Percentiles rank a stretch among this genome's conserved stretches.
Conservation (phyloP, 2,797 vertebrate species). For the Poecile montanus region DNA sequence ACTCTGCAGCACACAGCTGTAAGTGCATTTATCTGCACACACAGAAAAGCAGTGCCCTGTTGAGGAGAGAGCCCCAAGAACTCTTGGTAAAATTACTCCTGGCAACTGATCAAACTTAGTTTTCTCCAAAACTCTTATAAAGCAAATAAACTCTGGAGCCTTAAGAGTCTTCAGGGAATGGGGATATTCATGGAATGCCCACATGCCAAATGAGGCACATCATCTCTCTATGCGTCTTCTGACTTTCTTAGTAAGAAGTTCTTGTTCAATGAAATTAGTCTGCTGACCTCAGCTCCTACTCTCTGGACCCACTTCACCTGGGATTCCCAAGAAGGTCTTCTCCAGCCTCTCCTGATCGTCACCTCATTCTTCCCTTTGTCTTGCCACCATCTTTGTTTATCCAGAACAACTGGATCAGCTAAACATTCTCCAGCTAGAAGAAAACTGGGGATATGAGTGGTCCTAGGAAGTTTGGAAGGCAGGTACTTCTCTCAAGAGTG, state of each 20-base stretch:
- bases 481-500: not conserved
- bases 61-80: not conserved
- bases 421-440: not conserved
- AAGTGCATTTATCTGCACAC: not conserved
- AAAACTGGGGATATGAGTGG: not conserved
- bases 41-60: not conserved
- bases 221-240: not conserved
- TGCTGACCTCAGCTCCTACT: not conserved
- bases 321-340: not conserved
- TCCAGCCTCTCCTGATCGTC: not conserved
- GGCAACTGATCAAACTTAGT: slow-evolving; percentile 20
- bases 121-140: slow-evolving; percentile 20
- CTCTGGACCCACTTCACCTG: not conserved
- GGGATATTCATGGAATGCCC: slow-evolving; percentile 29
- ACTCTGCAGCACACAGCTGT: not conserved
- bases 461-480: not conserved
- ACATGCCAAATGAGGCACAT: not conserved
- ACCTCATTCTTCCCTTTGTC: not conserved
- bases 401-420: not conserved
- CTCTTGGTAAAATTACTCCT: slow-evolving; percentile 16
- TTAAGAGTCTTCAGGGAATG: slow-evolving; percentile 19
- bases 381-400: slow-evolving; percentile 4
- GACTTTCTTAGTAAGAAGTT: not conserved
- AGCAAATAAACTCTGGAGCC: slow-evolving; percentile 47
- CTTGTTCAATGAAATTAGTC: not conserved